Evolutionary conservation across 1,140 invertebrate species (phyloP), one percentile per base, ranked within the genome.

Genomic region (Polyergus mexicanus): DNA sequence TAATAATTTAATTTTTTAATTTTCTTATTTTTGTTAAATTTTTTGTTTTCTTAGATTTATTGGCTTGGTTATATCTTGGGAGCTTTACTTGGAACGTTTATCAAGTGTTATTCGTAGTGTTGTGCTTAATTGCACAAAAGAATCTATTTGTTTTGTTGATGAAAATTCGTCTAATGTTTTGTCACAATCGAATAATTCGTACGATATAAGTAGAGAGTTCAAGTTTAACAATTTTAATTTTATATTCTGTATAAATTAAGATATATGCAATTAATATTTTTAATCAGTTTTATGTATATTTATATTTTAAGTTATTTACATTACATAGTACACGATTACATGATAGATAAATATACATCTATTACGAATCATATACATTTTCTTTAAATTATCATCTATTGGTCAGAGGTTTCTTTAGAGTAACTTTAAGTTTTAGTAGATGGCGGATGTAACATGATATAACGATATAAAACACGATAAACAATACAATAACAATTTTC

Each of bases 21-120:
- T 22, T 11, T 47, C 16, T 25, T 51, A 77, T 44, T 76, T 58
- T 22, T 44, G 2, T 28, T 44, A 65, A 60, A 58, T 47, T 47
- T 60, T 86, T 81, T 51, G 4, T 54, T 60, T 25, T 44, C 76
- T 41, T 68, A 93, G 93, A 86, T 94, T 28, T 94, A 94, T 76
- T 94, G 92, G 90, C 25, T 94, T 13, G 93, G 93, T 41, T 93
- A 93, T 11, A 84, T 74, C 10, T 28, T 85, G 22, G 93, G 93
- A 54, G 93, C 88, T 7, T 75, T 93, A 0, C 75, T 94, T 8
- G 93, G 93, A 19, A 92, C 92, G 7, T 92, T 0, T 94, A 94
- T 78, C 86, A 91, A 65, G 7, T 92, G 2, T 68, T 93, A 0
- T 93, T 94, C 47, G 51, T n/a, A n/a, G n/a, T n/a, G n/a, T n/a